These are phyloP conservation scores for Heterodera carotae DNA, from an alignment of 1,140 invertebrate species.

Conservation along the genomic window DNA sequence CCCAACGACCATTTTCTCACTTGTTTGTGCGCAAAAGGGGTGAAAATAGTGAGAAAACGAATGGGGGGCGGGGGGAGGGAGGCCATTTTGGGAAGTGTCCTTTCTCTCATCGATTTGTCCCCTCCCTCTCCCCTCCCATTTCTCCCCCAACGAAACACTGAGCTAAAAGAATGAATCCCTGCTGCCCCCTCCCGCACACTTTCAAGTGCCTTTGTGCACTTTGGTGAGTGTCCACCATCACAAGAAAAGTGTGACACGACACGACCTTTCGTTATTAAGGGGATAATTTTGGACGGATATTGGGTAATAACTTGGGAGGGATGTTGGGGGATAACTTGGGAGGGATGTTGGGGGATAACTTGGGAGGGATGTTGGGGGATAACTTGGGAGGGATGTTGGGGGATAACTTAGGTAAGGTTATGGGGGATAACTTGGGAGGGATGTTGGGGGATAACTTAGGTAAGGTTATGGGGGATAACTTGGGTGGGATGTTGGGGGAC, in stretches of 20 bases:
- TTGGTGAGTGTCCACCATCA: not conserved
- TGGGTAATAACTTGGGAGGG: not conserved
- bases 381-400: no score
- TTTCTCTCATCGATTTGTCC: no score
- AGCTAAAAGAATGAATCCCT: not conserved
- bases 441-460: no score
- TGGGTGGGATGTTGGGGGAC: no score
- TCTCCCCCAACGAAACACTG: not conserved
- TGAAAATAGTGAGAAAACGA: constrained; percentile 6
- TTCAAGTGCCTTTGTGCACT: not conserved
- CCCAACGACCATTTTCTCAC: not conserved
- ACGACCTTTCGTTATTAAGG: not conserved
- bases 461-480: no score
- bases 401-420: no score
- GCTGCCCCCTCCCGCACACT: no score
- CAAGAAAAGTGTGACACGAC: not conserved
- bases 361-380: no score
- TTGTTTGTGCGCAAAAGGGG: not conserved
- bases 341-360: no score
- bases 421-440: no score
- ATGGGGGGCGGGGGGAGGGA: not conserved
- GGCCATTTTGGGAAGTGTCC: constrained; percentile 4
- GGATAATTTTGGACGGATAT: not conserved
- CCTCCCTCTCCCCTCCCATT: no score
- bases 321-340: no score